Conservation (phyloP, 2,113 vertebrate genomes). For the Xyliphius kryptos region DNA sequence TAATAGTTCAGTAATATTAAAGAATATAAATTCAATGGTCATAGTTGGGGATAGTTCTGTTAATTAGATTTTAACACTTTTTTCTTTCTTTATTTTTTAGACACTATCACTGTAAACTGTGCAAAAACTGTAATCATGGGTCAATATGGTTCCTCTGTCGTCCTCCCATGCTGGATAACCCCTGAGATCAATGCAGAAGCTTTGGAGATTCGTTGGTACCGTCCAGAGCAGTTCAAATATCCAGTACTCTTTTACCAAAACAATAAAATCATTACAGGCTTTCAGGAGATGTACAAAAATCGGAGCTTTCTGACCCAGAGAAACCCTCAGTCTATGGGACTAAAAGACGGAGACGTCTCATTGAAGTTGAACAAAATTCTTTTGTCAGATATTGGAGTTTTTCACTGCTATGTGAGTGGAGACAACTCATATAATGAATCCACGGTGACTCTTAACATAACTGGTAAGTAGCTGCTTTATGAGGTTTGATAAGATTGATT, state of each 20-base stretch:
- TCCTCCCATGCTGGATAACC: constrained; percentile 53
- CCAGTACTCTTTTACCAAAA: constrained; percentile 28
- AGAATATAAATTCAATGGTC: too few species aligned
- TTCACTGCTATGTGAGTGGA: constrained; percentile 53
- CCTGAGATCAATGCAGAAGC: constrained; percentile 42
- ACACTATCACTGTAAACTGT: constrained; percentile 17
- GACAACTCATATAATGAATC: background rate
- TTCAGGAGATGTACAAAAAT: constrained; percentile 10
- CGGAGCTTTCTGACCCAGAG: constrained; percentile 41
- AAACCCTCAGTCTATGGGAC: constrained; percentile 30
- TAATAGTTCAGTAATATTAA: too few species aligned
- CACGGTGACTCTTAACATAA: constrained; percentile 35
- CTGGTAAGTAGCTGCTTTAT: constrained; percentile 55
- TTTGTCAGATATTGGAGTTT: constrained; percentile 38
- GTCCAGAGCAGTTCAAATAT: rapidly evolving
- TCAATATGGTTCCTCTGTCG: background rate
- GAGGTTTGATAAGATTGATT: too few species aligned
- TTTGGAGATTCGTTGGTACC: constrained; percentile 54
- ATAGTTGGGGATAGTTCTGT: too few species aligned
- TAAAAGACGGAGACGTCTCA: constrained; percentile 51
- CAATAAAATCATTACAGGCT: background rate
- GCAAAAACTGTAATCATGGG: background rate
- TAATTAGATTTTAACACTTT: too few species aligned
- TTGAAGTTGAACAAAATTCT: constrained; percentile 46
- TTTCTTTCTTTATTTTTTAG: too few species aligned